Conservation (phyloP, 2,888 invertebrate genomes). For the Ametastegia equiseti region DNA sequence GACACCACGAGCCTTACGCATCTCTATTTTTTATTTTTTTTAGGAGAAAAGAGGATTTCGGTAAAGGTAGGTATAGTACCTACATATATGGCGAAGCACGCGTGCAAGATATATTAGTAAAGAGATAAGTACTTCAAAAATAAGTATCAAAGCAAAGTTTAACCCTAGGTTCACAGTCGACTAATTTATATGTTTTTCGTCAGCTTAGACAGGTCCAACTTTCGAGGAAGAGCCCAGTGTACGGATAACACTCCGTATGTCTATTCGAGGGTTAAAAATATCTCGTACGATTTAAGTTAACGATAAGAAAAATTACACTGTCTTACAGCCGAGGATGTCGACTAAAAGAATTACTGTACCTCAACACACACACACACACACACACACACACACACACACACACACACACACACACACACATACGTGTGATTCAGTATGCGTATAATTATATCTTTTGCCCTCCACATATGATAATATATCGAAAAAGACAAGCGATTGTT, state of each 20-base stretch:
- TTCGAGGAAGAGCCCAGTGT: background rate
- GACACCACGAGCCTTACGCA: background rate
- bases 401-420: background rate
- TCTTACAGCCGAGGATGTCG: background rate
- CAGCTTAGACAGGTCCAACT: slow-evolving; percentile 47
- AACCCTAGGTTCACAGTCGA: slow-evolving; percentile 28
- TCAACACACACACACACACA: no score
- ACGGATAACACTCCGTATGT: slow-evolving; percentile 21
- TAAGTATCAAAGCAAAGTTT: slow-evolving; percentile 50
- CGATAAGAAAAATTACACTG: slow-evolving; percentile 30
- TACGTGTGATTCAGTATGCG: background rate
- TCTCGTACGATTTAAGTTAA: slow-evolving; percentile 17
- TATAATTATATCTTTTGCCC: background rate
- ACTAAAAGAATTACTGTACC: background rate
- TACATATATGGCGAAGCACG: background rate
- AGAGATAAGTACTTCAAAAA: slow-evolving; percentile 50
- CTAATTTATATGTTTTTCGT: slow-evolving; percentile 50
- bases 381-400: no score
- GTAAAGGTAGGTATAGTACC: background rate
- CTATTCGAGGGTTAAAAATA: slow-evolving; percentile 26
- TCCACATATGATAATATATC: no score
- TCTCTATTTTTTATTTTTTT: background rate
- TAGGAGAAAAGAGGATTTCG: background rate
- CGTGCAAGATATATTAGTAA: slow-evolving; percentile 43
- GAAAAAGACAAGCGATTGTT: background rate